phyloP scores from a whole-genome alignment of 2,888 invertebrate species.

The Caenorhabditis angaria region DNA sequence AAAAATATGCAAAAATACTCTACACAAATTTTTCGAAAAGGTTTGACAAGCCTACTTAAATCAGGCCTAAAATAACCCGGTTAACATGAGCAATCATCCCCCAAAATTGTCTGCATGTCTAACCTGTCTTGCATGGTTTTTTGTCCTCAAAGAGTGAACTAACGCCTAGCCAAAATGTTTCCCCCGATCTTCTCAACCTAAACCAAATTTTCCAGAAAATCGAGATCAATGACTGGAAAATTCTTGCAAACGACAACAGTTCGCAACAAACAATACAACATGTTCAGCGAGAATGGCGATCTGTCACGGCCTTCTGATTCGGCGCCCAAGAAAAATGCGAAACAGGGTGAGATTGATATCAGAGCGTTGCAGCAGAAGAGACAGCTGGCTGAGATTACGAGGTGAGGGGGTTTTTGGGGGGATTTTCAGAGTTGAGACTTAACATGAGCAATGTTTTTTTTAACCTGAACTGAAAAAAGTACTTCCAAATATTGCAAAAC shows the following conservation, averaged over 20 bases:
- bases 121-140: too few species aligned
- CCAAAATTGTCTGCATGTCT: too few species aligned
- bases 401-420: constrained; percentile 30
- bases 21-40: too few species aligned
- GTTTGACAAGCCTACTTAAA: too few species aligned
- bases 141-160: too few species aligned
- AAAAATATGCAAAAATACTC: too few species aligned
- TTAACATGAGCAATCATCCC: too few species aligned
- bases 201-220: constrained; percentile 42
- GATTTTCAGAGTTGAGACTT: neutral
- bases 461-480: too few species aligned
- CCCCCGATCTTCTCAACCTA: neutral
- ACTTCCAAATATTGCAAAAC: too few species aligned
- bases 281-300: constrained; percentile 89
- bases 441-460: too few species aligned
- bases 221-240: constrained; percentile 56
- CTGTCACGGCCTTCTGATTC: constrained; percentile 75
- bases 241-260: constrained; percentile 44
- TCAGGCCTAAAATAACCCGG: too few species aligned
- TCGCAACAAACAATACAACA: constrained; percentile 50
- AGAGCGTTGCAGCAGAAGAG: constrained; percentile 88
- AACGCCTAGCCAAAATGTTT: too few species aligned
- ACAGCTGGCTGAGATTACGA: constrained; percentile 91
- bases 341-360: constrained; percentile 71
- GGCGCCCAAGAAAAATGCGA: constrained; percentile 60